These are phyloP conservation scores for Adelosebastes latens DNA, from an alignment of 2,797 vertebrate species.

Conservation along the genomic window DNA sequence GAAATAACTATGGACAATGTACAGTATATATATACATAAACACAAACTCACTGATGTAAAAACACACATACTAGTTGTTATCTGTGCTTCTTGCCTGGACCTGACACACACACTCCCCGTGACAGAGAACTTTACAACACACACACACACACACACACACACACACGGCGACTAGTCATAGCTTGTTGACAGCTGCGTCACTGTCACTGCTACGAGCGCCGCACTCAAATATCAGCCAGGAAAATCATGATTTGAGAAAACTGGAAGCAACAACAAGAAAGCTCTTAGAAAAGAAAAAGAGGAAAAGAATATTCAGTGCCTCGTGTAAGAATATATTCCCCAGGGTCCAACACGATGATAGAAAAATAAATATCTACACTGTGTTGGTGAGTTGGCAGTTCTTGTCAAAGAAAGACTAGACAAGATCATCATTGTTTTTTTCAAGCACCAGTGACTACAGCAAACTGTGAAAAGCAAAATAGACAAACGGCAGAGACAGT, in stretches of 20 bases:
- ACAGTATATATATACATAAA: too few relatives aligned
- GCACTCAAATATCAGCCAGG: not conserved
- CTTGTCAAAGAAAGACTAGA: slow-evolving; percentile 1
- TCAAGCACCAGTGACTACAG: slow-evolving; percentile 4
- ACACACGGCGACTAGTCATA: not conserved
- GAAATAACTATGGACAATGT: too few relatives aligned
- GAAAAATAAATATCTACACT: not conserved
- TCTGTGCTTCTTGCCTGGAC: not conserved
- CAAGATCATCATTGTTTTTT: slow-evolving; percentile 17
- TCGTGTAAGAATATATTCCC: not conserved
- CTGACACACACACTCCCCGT: not conserved
- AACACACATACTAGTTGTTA: not conserved
- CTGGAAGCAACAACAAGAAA: not conserved
- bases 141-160: not conserved
- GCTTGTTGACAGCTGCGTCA: slow-evolving; percentile 18
- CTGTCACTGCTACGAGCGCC: not conserved
- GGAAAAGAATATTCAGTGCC: not conserved
- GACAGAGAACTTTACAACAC: slow-evolving; percentile 12
- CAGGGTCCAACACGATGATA: not conserved
- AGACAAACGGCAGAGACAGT: not conserved
- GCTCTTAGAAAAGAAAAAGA: not conserved
- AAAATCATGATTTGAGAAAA: not conserved
- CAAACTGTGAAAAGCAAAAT: not conserved
- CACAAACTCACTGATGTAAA: not conserved
- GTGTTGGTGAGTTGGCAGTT: not conserved